Evolutionary conservation across 2,113 vertebrate genomes (phyloP).

Genomic region (Ctenomys sociabilis): DNA sequence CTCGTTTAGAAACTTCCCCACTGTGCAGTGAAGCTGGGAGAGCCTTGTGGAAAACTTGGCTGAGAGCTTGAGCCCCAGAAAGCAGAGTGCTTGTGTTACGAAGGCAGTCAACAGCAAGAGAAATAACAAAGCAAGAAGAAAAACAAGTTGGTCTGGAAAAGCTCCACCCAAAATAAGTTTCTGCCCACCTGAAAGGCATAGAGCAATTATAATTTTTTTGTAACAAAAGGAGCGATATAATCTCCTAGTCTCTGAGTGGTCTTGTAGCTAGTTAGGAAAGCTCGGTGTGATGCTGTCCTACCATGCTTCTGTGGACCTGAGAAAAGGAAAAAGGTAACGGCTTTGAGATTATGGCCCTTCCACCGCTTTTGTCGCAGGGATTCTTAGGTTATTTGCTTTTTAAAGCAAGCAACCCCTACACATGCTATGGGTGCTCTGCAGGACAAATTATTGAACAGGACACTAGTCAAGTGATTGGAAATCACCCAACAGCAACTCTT

Average conservation of each 20-base stretch:
- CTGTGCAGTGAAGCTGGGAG: background rate
- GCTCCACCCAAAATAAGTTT: conserved; percentile 64
- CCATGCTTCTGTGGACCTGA: background rate
- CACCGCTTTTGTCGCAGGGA: background rate
- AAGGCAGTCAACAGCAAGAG: background rate
- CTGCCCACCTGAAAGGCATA: conserved; percentile 62
- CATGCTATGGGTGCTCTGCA: background rate
- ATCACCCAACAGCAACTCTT: background rate
- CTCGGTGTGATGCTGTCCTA: background rate
- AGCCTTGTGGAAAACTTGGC: background rate
- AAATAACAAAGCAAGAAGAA: conserved; percentile 55
- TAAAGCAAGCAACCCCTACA: conserved; percentile 27
- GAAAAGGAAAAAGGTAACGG: background rate
- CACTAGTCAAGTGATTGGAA: background rate
- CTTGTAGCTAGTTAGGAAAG: background rate
- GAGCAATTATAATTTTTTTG: background rate
- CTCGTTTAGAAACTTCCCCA: conserved; percentile 4
- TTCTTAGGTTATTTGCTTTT: conserved; percentile 20
- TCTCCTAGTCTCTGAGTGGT: background rate
- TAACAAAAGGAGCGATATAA: background rate
- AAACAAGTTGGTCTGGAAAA: conserved; percentile 71
- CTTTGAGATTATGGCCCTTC: background rate
- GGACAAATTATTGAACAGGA: background rate
- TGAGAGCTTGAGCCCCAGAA: background rate
- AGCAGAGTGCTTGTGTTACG: background rate